Base-by-base conservation (phyloP, 92 coral and sea anemone species). In the Zoanthus sociatus region DNA sequence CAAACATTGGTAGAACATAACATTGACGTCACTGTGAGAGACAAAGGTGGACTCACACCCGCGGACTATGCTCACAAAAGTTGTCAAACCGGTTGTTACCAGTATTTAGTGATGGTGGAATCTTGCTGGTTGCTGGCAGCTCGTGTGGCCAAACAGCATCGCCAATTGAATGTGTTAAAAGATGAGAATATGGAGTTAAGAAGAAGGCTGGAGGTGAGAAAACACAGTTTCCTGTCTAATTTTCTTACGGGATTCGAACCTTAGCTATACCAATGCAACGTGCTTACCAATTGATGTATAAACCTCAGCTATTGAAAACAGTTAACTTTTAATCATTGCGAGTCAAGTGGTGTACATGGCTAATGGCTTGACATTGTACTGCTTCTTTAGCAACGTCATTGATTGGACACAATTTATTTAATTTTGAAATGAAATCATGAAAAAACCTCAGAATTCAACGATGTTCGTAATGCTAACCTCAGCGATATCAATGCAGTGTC, bases 61-160 rank as follows among this genome's bases (percentile, higher is more conserved):
- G 92, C 97, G 9, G 98, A 93, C 63, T 91, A 92, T 76, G 99
- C 99, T 11, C 94, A 93, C 89, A 87, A 94, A 66, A 91, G 93
- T 26, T 93, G 96, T 75, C 99, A 95, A 79, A 89, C 94, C 73
- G 90, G 95, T 84, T 97, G 99, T 89, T 95, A 92, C 76, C 88
- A 95, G 73, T 97, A 95, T 87, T 88, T 97, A 82, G 92, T 94
- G 12, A 86, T 95, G 92, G 99, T 94, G n/a, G 98, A 97, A 82
- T 93, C 97, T 54, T 97, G 98, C 21, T 87, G 93, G 91, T 77
- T 93, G 55, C 87, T 97, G 84, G 93, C 99, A 8, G 90, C 90
- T 10, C 91, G 97, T 15, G 93, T 95, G 3, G 92, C 95, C 63
- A 94, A 89, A 32, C 70, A 94, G 77, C 93, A 89, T 70, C 85